A percentile compares a stretch with the other conserved stretches of the same genome.
Evolutionary conservation across 2,797 vertebrate species (phyloP).

Genomic region (Diplodus puntazzo): DNA sequence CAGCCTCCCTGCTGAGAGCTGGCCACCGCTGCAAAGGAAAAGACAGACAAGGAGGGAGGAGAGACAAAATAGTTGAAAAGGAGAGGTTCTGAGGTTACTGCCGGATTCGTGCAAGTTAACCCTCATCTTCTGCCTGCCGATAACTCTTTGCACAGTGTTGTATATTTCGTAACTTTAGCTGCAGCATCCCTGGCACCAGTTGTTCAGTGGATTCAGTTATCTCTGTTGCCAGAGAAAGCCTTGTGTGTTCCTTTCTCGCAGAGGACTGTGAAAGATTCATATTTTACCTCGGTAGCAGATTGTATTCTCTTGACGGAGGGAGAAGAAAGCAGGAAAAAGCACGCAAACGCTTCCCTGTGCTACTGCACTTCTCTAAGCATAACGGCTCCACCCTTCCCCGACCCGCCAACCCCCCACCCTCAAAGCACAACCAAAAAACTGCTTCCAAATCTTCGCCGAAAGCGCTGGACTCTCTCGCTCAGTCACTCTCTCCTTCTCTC

Average conservation of each 20-base stretch:
- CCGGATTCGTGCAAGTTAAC: neutral
- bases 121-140: neutral
- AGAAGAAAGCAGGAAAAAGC: slow-evolving; percentile 32
- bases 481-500: slow-evolving; percentile 72
- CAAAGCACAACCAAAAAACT: slow-evolving; percentile 64
- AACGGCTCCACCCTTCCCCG: slow-evolving; percentile 52
- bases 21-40: slow-evolving; percentile 46
- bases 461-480: slow-evolving; percentile 72
- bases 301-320: slow-evolving; percentile 37
- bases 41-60: neutral
- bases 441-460: slow-evolving; percentile 66
- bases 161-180: neutral
- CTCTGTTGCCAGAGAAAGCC: slow-evolving; percentile 15
- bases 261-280: slow-evolving; percentile 25
- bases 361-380: slow-evolving; percentile 57
- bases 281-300: slow-evolving; percentile 38
- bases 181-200: neutral
- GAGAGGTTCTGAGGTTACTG: slow-evolving; percentile 26
- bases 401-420: slow-evolving; percentile 38
- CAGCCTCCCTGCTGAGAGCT: slow-evolving; percentile 70
- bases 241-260: slow-evolving; percentile 11
- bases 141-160: neutral
- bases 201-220: slow-evolving; percentile 10
- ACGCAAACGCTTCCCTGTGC: slow-evolving; percentile 39
- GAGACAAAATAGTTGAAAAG: slow-evolving; percentile 35